Conservation (phyloP, 1,140 invertebrate genomes). For the Battus philenor region DNA sequence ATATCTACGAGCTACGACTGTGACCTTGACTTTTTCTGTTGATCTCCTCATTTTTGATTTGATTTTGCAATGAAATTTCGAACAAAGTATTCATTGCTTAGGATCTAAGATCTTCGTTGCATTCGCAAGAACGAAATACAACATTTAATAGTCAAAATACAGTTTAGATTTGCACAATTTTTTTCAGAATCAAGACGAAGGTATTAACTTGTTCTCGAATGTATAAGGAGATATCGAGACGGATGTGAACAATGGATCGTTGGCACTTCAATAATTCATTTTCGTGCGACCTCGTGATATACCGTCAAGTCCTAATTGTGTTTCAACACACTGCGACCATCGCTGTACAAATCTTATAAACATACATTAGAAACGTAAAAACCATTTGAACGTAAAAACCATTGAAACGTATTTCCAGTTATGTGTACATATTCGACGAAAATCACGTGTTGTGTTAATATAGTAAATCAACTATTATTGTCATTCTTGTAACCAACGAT, state of each 20-base stretch:
- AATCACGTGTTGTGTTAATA: too few species aligned
- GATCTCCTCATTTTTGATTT: too few species aligned
- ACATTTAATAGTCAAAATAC: not conserved
- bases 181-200: too few species aligned
- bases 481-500: too few species aligned
- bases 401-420: too few species aligned
- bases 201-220: too few species aligned
- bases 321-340: not conserved
- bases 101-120: not conserved
- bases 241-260: slow-evolving; percentile 25
- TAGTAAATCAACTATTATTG: too few species aligned
- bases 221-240: not conserved
- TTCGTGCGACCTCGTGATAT: slow-evolving; percentile 9
- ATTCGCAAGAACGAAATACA: not conserved
- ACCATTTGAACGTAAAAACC: not conserved
- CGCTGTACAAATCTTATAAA: slow-evolving; percentile 3
- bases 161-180: too few species aligned
- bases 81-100: not conserved
- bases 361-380: slow-evolving; percentile 3
- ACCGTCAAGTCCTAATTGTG: slow-evolving; percentile 9
- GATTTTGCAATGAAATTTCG: not conserved
- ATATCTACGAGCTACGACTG: too few species aligned
- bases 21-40: too few species aligned
- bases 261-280: slow-evolving; percentile 22
- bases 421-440: too few species aligned